These are phyloP conservation scores for Agrilus planipennis DNA, from an alignment of 1,140 invertebrate genomes.

Conservation along the genomic window DNA sequence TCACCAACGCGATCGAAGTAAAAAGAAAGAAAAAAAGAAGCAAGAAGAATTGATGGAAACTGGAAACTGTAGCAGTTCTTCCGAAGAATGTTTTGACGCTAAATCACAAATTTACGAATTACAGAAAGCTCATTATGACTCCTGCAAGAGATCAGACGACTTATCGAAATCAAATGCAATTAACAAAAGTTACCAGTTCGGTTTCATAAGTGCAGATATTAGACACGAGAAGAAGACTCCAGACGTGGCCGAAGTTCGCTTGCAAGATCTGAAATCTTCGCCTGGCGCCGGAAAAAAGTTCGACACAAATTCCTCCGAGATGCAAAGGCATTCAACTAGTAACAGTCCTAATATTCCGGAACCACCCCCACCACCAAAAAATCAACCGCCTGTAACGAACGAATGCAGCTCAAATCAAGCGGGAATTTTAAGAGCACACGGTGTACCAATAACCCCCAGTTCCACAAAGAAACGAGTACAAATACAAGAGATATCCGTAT, in stretches of 20 bases:
- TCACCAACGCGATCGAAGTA: slow-evolving; percentile 68
- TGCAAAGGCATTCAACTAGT: slow-evolving; percentile 40
- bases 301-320: slow-evolving; percentile 35
- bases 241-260: slow-evolving; percentile 50
- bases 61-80: slow-evolving; percentile 47
- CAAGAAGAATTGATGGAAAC: slow-evolving; percentile 60
- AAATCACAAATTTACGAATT: slow-evolving; percentile 39
- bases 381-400: slow-evolving; percentile 36
- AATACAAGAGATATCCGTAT: slow-evolving; percentile 79
- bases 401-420: slow-evolving; percentile 37
- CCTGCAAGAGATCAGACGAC: slow-evolving; percentile 24
- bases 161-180: slow-evolving; percentile 13
- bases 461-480: slow-evolving; percentile 74
- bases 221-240: slow-evolving; percentile 49
- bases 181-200: too few species aligned
- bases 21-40: slow-evolving; percentile 44
- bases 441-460: slow-evolving; percentile 40
- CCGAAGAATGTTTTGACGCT: slow-evolving; percentile 43
- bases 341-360: slow-evolving; percentile 49
- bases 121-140: slow-evolving; percentile 43
- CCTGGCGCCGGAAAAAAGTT: slow-evolving; percentile 43
- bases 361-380: slow-evolving; percentile 55
- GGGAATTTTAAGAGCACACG: slow-evolving; percentile 49
- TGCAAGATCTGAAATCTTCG: slow-evolving; percentile 53
- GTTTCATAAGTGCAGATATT: too few species aligned